These are phyloP conservation scores for Brenthis hecate DNA, from an alignment of 2,888 invertebrate species.

Conservation along the genomic window DNA sequence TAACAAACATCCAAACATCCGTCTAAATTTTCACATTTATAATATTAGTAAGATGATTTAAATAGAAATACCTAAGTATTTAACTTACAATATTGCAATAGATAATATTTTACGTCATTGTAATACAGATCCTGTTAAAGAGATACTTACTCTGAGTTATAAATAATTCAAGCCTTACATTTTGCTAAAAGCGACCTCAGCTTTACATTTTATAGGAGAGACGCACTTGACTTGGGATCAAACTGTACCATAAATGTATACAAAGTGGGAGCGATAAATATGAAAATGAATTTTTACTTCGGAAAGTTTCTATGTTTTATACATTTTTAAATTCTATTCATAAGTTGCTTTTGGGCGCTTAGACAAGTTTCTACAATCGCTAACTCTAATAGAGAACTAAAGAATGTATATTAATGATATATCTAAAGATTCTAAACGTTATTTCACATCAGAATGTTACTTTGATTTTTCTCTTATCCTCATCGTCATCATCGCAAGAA, in stretches of 20 bases:
- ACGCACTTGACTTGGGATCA: slow-evolving; percentile 37
- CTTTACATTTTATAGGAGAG: slow-evolving; percentile 30
- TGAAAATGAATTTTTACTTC: slow-evolving; percentile 17
- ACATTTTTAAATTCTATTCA: neutral
- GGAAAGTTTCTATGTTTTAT: neutral
- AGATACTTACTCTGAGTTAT: slow-evolving; percentile 22
- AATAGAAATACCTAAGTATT: too few species aligned
- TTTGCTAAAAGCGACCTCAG: slow-evolving; percentile 37
- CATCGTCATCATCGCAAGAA: too few species aligned
- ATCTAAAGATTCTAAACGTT: too few species aligned
- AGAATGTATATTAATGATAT: too few species aligned
- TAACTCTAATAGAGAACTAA: too few species aligned
- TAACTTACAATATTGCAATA: neutral
- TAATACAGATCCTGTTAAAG: slow-evolving; percentile 18
- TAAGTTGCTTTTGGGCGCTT: too few species aligned
- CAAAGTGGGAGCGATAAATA: slow-evolving; percentile 13
- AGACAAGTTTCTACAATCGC: too few species aligned
- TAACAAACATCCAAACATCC: too few species aligned
- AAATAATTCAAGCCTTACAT: slow-evolving; percentile 35
- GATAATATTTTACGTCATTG: neutral
- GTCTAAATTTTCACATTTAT: too few species aligned
- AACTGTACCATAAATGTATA: slow-evolving; percentile 31
- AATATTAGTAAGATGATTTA: too few species aligned
- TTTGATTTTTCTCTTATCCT: too few species aligned
- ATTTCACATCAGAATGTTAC: too few species aligned